Percentiles rank a stretch among this genome's conserved stretches.
Evolutionary conservation across 30 jellyfish, hydroid and myxozoan species (phyloP).

Genomic region (Rhopilema esculentum): DNA sequence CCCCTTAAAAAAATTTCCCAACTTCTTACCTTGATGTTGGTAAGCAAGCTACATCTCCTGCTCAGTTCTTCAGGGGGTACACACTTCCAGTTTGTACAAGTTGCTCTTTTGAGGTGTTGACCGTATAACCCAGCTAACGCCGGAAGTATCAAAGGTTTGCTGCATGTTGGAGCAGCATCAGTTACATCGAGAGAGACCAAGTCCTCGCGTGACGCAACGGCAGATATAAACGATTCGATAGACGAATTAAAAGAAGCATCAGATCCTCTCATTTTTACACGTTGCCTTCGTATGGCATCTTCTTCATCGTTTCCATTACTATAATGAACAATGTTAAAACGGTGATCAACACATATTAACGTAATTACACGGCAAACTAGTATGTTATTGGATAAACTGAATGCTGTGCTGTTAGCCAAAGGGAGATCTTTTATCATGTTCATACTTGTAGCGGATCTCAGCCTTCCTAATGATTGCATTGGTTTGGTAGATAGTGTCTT

Average conservation of each 20-base stretch:
- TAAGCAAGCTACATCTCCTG: constrained; percentile 81
- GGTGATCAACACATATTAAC: too few relatives aligned
- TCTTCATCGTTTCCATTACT: background rate
- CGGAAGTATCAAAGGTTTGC: constrained; percentile 79
- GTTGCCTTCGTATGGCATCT: constrained; percentile 9
- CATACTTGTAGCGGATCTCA: too few relatives aligned
- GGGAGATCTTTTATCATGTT: too few relatives aligned
- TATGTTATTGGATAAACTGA: too few relatives aligned
- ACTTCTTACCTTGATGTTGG: constrained; percentile 77
- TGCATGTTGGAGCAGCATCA: constrained; percentile 43
- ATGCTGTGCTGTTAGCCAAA: too few relatives aligned
- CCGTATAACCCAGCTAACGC: constrained; percentile 78
- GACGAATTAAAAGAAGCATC: constrained; percentile 65
- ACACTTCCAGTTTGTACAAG: constrained; percentile 90
- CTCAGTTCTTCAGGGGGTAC: constrained; percentile 66
- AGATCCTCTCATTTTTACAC: background rate
- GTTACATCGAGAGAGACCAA: constrained; percentile 70
- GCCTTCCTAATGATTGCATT: too few relatives aligned
- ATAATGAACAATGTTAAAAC: background rate
- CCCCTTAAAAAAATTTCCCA: background rate
- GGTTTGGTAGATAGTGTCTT: too few relatives aligned
- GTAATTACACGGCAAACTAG: too few relatives aligned
- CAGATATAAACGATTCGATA: constrained; percentile 86
- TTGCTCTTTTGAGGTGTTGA: constrained; percentile 60
- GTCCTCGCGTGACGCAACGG: constrained; percentile 86